Evolutionary conservation across 2,888 invertebrate genomes (phyloP).

Genomic region (Tipula helvola): DNA sequence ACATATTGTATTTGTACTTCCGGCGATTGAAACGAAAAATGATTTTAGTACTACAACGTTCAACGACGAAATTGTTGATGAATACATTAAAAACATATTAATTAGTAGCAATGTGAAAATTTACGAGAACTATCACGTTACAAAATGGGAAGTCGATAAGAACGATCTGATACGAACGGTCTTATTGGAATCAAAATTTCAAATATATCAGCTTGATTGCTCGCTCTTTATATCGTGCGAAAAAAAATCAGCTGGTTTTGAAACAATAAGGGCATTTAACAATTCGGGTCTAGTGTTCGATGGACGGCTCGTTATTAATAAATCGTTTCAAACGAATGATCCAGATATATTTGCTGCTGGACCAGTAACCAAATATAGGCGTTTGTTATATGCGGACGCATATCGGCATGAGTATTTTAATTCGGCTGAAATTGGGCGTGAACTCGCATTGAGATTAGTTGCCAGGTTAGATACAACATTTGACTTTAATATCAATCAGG

Average conservation of each 20-base stretch:
- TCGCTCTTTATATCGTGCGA: conserved; percentile 27
- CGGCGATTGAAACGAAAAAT: conserved; percentile 18
- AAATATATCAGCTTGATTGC: conserved; percentile 22
- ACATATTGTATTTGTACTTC: conserved; percentile 36
- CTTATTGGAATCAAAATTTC: conserved; percentile 22
- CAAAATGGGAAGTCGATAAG: conserved; percentile 24
- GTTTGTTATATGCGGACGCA: conserved; percentile 41
- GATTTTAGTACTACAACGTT: conserved; percentile 19
- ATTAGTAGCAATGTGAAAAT: conserved; percentile 21
- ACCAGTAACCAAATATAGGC: conserved; percentile 47
- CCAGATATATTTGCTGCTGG: conserved; percentile 52
- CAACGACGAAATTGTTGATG: conserved; percentile 19
- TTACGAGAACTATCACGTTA: conserved; percentile 24
- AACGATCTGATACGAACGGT: conserved; percentile 21
- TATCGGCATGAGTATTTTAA: conserved; percentile 43
- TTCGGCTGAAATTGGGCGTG: conserved; percentile 49
- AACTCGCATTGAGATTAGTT: conserved; percentile 18
- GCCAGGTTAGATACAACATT: not conserved
- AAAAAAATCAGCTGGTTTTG: conserved; percentile 22
- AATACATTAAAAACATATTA: conserved; percentile 21
- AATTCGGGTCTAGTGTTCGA: conserved; percentile 46
- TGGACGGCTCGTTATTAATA: conserved; percentile 49
- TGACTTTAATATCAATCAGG: not conserved
- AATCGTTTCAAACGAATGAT: conserved; percentile 50
- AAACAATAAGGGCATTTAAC: conserved; percentile 40